These are phyloP conservation scores for Himalopsyche kuldschensis DNA, from an alignment of 2,888 invertebrate genomes.

Conservation along the genomic window DNA sequence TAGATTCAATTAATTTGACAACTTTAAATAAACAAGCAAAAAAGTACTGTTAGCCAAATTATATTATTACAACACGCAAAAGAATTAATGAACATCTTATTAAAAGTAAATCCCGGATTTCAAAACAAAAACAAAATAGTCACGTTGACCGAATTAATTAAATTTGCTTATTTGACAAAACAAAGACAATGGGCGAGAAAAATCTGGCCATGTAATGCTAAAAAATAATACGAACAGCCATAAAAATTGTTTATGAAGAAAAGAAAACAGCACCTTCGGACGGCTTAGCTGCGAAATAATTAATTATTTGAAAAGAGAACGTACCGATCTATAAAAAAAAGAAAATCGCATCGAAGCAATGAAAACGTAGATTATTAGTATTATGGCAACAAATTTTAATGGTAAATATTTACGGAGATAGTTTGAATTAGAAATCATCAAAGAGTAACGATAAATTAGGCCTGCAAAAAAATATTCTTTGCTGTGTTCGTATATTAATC, in stretches of 20 bases:
- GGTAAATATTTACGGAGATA: not conserved
- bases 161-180: not conserved
- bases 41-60: no score
- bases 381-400: not conserved
- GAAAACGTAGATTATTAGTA: not conserved
- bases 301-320: constrained; percentile 1
- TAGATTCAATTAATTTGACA: no score
- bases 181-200: constrained; percentile 1
- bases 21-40: no score
- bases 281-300: not conserved
- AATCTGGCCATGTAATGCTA: not conserved
- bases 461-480: no score
- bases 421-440: not conserved
- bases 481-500: no score
- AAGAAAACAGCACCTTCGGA: not conserved
- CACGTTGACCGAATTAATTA: not conserved
- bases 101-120: not conserved
- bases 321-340: constrained; percentile 1
- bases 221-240: not conserved
- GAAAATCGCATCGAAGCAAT: not conserved
- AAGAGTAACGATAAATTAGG: not conserved
- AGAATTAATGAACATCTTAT: not conserved
- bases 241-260: not conserved
- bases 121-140: not conserved
- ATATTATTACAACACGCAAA: no score